These are phyloP conservation scores for Eilema depressum DNA, from an alignment of 2,888 invertebrate species.

Conservation along the genomic window DNA sequence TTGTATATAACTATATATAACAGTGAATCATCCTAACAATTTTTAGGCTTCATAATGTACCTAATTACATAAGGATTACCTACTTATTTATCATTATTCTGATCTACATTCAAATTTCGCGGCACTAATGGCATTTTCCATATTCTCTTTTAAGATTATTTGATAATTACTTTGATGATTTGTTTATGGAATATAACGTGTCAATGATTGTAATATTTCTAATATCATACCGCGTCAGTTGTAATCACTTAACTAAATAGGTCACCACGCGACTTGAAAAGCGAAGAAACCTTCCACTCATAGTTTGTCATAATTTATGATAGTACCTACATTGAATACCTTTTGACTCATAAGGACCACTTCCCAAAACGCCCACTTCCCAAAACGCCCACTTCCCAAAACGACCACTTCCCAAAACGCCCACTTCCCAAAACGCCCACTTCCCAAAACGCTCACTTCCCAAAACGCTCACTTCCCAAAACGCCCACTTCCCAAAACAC, in stretches of 20 bases:
- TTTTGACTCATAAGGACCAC: too few relatives aligned
- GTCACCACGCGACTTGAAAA: conserved; percentile 25
- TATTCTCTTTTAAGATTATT: neutral
- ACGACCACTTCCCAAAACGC: too few relatives aligned
- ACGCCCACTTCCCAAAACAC: too few relatives aligned
- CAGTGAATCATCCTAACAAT: neutral
- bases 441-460: too few relatives aligned
- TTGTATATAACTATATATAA: neutral
- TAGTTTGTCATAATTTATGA: conserved; percentile 11
- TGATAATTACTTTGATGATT: neutral
- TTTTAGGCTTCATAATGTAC: neutral
- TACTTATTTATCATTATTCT: neutral
- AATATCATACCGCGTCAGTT: conserved; percentile 25
- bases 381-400: too few relatives aligned
- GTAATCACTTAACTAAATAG: conserved; percentile 44
- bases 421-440: too few relatives aligned
- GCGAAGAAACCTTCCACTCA: conserved; percentile 20
- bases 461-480: too few relatives aligned
- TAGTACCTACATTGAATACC: neutral
- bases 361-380: too few relatives aligned
- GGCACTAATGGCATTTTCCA: neutral
- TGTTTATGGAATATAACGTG: neutral
- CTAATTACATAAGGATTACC: neutral
- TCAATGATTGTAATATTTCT: conserved; percentile 28
- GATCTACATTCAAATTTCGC: conserved; percentile 19